These are phyloP conservation scores for Acronicta leporina DNA, from an alignment of 2,888 invertebrate species.

Conservation along the genomic window DNA sequence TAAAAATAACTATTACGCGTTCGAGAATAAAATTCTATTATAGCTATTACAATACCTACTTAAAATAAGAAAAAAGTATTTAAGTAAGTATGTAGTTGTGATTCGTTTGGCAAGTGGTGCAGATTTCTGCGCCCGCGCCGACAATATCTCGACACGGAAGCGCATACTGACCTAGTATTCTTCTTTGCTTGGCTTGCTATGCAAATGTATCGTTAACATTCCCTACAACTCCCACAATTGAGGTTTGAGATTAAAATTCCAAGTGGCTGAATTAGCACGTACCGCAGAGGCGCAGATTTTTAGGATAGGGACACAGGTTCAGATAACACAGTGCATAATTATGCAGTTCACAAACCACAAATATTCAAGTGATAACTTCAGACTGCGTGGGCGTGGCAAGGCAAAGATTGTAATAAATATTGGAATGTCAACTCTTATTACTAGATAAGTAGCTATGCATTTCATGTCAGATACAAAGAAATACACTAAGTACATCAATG, in stretches of 20 bases:
- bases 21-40: slow-evolving; percentile 9
- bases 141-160: slow-evolving; percentile 69
- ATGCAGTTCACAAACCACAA: slow-evolving; percentile 12
- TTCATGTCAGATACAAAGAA: slow-evolving; percentile 28
- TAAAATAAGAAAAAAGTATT: slow-evolving; percentile 25
- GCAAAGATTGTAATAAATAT: slow-evolving; percentile 26
- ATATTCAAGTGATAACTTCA: slow-evolving; percentile 22
- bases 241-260: slow-evolving; percentile 40
- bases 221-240: slow-evolving; percentile 35
- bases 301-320: too few relatives aligned
- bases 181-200: slow-evolving; percentile 58
- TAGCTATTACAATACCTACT: slow-evolving; percentile 18
- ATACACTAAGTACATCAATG: slow-evolving; percentile 1
- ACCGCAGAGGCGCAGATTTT: too few relatives aligned
- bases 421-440: slow-evolving; percentile 17
- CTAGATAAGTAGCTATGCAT: slow-evolving; percentile 2
- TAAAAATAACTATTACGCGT: slow-evolving; percentile 1
- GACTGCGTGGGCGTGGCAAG: not conserved
- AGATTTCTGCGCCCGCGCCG: slow-evolving; percentile 64
- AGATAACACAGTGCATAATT: not conserved
- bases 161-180: slow-evolving; percentile 74
- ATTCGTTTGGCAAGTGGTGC: slow-evolving; percentile 70
- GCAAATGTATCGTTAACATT: slow-evolving; percentile 54
- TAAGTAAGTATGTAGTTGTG: slow-evolving; percentile 20
- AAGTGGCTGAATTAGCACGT: slow-evolving; percentile 13